phyloP scores from a whole-genome alignment of 2,888 invertebrate genomes.

The Tortrix viridana region DNA sequence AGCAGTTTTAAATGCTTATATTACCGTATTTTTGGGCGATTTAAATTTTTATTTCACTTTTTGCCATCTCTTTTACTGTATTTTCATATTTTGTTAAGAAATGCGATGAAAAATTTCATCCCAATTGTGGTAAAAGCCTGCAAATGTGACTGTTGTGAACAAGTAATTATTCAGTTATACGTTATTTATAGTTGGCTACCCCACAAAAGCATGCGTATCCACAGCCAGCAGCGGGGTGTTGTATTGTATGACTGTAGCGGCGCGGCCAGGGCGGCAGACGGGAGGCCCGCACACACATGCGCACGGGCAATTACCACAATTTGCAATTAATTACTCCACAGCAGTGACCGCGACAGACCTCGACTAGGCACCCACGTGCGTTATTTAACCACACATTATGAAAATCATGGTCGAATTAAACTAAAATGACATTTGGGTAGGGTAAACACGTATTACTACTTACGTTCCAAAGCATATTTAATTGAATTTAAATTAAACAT shows the following conservation, averaged over 20 bases:
- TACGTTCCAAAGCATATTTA: too few relatives aligned
- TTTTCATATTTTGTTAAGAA: too few relatives aligned
- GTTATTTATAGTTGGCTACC: constrained; percentile 24
- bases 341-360: constrained; percentile 51
- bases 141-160: constrained; percentile 4
- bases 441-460: background rate
- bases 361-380: constrained; percentile 42
- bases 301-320: constrained; percentile 60
- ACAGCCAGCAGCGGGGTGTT: constrained; percentile 32
- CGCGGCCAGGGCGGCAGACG: constrained; percentile 42
- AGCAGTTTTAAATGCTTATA: too few relatives aligned
- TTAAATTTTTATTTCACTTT: too few relatives aligned
- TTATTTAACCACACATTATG: constrained; percentile 48
- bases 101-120: too few relatives aligned
- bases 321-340: constrained; percentile 67
- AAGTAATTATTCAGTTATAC: constrained; percentile 18
- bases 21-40: too few relatives aligned
- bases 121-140: background rate
- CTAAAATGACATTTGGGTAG: constrained; percentile 36
- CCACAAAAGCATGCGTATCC: constrained; percentile 13
- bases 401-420: constrained; percentile 46
- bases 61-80: too few relatives aligned
- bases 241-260: constrained; percentile 22
- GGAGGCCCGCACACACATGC: constrained; percentile 22
- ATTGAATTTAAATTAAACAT: too few relatives aligned